A percentile compares a stretch with the other conserved stretches of the same genome.
Conservation (phyloP, 2,113 vertebrate species). For the Pygoscelis antarcticus region DNA sequence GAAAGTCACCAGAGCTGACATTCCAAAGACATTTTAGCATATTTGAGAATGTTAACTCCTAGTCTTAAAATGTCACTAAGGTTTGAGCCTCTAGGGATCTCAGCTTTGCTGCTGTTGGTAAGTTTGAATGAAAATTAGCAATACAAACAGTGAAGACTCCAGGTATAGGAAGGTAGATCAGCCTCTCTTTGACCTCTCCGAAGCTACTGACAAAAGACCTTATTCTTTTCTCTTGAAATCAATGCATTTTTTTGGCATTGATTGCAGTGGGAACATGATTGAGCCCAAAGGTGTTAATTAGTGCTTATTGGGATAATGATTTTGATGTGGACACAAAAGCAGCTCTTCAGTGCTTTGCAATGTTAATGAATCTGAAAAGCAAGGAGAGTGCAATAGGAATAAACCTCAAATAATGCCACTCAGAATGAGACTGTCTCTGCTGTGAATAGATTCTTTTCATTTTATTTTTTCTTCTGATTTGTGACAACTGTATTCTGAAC, state of each 20-base stretch:
- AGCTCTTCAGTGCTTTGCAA: not conserved
- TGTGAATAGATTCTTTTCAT: not conserved
- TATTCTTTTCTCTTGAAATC: not conserved
- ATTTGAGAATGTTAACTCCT: not conserved
- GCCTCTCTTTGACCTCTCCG: not conserved
- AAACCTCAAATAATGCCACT: not conserved
- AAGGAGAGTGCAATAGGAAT: not conserved
- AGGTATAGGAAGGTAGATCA: not conserved
- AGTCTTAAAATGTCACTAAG: not conserved
- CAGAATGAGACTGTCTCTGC: not conserved
- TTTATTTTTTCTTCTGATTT: not conserved
- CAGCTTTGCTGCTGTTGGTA: not conserved
- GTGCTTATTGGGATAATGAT: constrained; percentile 9
- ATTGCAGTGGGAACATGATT: constrained; percentile 3
- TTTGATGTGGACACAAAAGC: constrained; percentile 44
- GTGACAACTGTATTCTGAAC: not conserved
- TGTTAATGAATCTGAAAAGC: constrained; percentile 9
- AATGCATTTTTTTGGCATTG: not conserved
- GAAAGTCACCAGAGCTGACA: not conserved
- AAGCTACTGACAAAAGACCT: not conserved
- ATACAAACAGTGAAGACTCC: not conserved
- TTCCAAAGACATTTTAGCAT: not conserved
- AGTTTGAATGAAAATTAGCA: not conserved
- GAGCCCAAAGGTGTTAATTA: constrained; percentile 54
- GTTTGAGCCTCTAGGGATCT: not conserved